A percentile compares a stretch with the other conserved stretches of the same genome.
phyloP scores from a whole-genome alignment of 2,113 vertebrate species.

The Sciurus niger region DNA sequence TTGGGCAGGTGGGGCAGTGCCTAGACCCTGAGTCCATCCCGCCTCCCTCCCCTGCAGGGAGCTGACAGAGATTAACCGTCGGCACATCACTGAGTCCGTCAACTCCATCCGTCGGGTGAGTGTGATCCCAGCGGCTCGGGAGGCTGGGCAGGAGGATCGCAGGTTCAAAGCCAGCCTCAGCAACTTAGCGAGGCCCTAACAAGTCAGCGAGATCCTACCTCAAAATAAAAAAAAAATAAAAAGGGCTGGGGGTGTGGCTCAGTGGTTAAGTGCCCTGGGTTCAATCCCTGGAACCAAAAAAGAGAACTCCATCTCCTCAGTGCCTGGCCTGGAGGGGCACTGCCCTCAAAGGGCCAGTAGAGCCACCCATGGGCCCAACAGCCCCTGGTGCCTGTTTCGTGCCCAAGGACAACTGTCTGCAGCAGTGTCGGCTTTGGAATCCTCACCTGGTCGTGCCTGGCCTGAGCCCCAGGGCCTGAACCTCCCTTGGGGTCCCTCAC shows the following conservation, averaged over 20 bases:
- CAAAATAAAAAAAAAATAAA: neutral
- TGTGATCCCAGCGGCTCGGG: conserved; percentile 13
- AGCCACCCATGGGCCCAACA: neutral
- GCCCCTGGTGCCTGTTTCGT: neutral
- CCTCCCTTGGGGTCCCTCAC: neutral
- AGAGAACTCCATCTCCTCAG: neutral
- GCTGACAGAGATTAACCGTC: conserved; percentile 93
- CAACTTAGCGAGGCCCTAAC: neutral
- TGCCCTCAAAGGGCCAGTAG: neutral
- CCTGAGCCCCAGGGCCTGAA: neutral
- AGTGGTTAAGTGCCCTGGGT: neutral
- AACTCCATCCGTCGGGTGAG: conserved; percentile 91
- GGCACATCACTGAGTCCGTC: conserved; percentile 94
- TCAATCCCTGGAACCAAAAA: neutral
- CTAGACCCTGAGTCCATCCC: neutral
- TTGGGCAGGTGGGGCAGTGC: neutral
- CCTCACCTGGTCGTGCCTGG: neutral
- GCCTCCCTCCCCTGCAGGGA: conserved; percentile 80
- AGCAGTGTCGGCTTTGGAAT: neutral
- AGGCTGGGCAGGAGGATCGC: neutral
- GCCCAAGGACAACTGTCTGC: neutral
- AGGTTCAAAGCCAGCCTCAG: neutral
- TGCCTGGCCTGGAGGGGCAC: neutral
- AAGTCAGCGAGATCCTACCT: neutral
- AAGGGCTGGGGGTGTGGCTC: neutral